Base-by-base conservation (phyloP, 2,888 invertebrate species). In the Orgyia antiqua region DNA sequence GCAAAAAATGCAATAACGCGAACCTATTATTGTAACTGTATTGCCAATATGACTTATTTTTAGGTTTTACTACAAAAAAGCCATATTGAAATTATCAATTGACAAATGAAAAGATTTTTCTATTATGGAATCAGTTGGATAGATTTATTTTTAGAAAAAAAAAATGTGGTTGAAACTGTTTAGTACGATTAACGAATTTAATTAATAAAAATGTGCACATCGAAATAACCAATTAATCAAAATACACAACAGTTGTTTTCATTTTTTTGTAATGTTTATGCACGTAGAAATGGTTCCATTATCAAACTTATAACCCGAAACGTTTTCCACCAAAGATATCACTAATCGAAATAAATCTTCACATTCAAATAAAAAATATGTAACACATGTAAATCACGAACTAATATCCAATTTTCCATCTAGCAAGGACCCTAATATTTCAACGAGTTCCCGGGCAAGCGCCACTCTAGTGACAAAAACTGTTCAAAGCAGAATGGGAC, bases 371-470 rank as follows among this genome's bases (percentile, higher is more conserved):
- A 51, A 48, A 48, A 50, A 43, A 45, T 34, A 42, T 39, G 51
- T 33, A 31, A 57, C 45, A 45, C 36, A 49, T 49, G 53, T 55
- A 63, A 60, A 59, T 59, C 63, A 58, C 48, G 13, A 42, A 38
- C 51, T 55, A 55, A 59, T 60, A 55, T 55, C 51, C 60, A 62
- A 64, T 64, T 58, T 56, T 58, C 57, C 48, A 45, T 46, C 46
- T 42, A 37, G 35, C 48, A 48, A 39, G 47, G 39, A 58, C 60
- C 61, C 53, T 51, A 54, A 60, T 65, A 65, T 62, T 58, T 65
- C 65, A 65, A 45, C 34, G 29, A 40, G 39, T 49, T 49, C 46
- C 54, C 42, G 44, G 32, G 41, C 31, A 39, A 12, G 32, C 33
- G 31, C 37, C 20, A 29, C 34, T 46, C 44, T 37, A 44, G 30